Percentiles rank a stretch among this genome's conserved stretches.
Evolutionary conservation across 2,797 vertebrate species (phyloP).

Genomic region (Simalia tracyae): DNA sequence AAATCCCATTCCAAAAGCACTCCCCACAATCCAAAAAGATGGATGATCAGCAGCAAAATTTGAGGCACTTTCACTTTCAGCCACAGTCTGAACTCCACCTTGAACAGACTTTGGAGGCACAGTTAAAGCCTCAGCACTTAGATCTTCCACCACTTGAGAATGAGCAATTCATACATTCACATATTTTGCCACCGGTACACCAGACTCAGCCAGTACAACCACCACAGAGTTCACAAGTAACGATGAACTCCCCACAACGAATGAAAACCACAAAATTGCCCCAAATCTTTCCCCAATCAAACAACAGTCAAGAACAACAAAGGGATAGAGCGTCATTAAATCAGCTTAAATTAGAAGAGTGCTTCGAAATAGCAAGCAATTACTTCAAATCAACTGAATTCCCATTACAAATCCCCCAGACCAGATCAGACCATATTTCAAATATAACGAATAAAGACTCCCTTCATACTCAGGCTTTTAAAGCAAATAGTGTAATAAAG

Average conservation of each 20-base stretch:
- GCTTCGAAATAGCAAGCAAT: constrained; percentile 60
- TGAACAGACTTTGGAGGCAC: constrained; percentile 68
- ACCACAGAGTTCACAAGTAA: constrained; percentile 62
- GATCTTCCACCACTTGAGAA: constrained; percentile 76
- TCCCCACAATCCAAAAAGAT: constrained; percentile 48
- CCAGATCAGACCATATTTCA: constrained; percentile 76
- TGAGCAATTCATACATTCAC: constrained; percentile 76
- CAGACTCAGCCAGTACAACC: constrained; percentile 66
- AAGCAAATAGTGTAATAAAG: constrained; percentile 66
- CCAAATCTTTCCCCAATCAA: constrained; percentile 50
- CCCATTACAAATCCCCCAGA: constrained; percentile 71
- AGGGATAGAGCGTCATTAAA: constrained; percentile 50
- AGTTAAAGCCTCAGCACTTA: constrained; percentile 82
- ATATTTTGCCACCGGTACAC: constrained; percentile 75
- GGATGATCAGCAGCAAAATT: constrained; percentile 69
- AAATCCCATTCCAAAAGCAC: constrained; percentile 74
- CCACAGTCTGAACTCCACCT: constrained; percentile 62
- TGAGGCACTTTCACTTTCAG: constrained; percentile 74
- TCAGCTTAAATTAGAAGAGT: constrained; percentile 67
- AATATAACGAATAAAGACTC: constrained; percentile 68
- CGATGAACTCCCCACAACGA: constrained; percentile 66
- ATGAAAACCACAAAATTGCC: constrained; percentile 64
- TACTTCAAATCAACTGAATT: constrained; percentile 66
- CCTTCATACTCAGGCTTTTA: constrained; percentile 57
- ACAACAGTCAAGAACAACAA: constrained; percentile 51